Evolutionary conservation across 2,888 invertebrate genomes (phyloP), one percentile per base, ranked within the genome.

Genomic region (Scaptomyza tumidula): DNA sequence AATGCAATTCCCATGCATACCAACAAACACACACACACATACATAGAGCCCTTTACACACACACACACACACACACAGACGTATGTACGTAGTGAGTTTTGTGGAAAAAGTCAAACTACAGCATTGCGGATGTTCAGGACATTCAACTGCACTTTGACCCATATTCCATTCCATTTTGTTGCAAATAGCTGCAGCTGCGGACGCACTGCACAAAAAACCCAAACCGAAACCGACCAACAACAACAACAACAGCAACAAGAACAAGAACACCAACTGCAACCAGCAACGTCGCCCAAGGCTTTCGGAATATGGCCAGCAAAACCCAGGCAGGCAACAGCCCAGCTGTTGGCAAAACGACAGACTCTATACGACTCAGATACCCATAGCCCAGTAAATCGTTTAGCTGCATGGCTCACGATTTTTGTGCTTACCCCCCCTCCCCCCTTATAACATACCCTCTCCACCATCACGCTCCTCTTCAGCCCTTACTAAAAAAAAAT

Each of bases 81-180:
- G 75, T 69, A 69, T 74, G 78, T 68, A 56, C 41, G 54, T 19
- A 3, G 60, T 41, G 61, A 53, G 50, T 67, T 59, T 66, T 69
- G 66, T 71, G 71, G 78, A 86, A 87, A 90, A 90, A 91, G 90
- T 90, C 90, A 91, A 91, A 92, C 91, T 91, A 91, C 92, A 90
- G 92, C 92, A 92, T 90, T 92, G 92, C 92, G 91, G 91, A 91
- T 91, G 92, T 91, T 91, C 91, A 92, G 92, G 92, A 91, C 92
- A 88, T 92, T 92, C 91, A 91, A 91, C 92, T 91, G 91, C 90
- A 91, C 91, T 91, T 91, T 91, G 91, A 92, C 91, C 91, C 90
- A 92, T 89, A 91, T 92, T 90, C 90, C 85, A 80, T 82, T 82
- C 85, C 87, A 85, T 87, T 85, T 85, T 83, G 83, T 86, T 83